Conservation (phyloP, 1,140 invertebrate species). For the Coenobita brevimanus region DNA sequence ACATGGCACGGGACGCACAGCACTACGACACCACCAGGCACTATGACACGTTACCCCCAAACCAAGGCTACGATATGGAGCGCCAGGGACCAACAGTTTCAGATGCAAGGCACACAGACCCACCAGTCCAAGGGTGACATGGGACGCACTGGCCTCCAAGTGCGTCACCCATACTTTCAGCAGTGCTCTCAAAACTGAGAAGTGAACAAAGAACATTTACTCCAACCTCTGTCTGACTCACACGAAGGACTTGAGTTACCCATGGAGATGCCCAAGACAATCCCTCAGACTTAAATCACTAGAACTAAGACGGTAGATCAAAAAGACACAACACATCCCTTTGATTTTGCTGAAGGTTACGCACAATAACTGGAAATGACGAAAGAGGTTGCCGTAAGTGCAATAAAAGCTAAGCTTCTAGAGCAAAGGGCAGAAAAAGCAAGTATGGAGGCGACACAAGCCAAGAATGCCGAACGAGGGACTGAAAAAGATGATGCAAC, state of each 20-base stretch:
- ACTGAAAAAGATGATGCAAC: conserved; percentile 12
- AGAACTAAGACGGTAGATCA: background rate
- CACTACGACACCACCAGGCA: conserved; percentile 18
- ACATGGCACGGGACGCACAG: background rate
- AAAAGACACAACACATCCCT: conserved; percentile 17
- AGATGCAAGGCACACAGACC: background rate
- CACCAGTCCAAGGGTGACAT: conserved; percentile 12
- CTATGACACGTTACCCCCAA: conserved; percentile 13
- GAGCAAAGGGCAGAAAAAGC: conserved; percentile 21
- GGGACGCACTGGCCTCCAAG: too few species aligned
- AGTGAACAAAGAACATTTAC: background rate
- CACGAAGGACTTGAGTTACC: conserved; percentile 21
- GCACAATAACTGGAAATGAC: conserved; percentile 40
- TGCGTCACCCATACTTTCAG: too few species aligned
- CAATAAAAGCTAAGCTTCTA: conserved; percentile 32
- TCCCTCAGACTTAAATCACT: conserved; percentile 25
- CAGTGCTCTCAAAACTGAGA: background rate
- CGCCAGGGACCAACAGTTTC: background rate
- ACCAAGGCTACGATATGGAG: background rate
- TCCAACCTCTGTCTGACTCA: background rate
- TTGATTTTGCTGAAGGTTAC: conserved; percentile 41
- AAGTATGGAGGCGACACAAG: background rate
- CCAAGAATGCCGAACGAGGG: conserved; percentile 4
- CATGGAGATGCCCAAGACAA: conserved; percentile 42
- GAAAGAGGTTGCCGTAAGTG: conserved; percentile 20